Evolutionary conservation across 2,888 invertebrate species (phyloP).

Genomic region (Cheilosia vernalis): DNA sequence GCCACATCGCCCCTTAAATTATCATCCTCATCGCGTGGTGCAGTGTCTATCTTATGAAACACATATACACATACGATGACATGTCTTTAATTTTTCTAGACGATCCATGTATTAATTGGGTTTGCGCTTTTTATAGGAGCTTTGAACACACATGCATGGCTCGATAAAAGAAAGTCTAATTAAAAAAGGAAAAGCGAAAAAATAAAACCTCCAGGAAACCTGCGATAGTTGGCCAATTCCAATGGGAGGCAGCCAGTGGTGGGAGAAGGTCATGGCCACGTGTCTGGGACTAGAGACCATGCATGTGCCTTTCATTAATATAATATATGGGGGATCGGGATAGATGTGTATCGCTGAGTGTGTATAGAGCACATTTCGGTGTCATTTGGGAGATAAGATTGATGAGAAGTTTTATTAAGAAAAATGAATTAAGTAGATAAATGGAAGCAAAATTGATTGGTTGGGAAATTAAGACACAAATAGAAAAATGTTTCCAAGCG

Average conservation of each 20-base stretch:
- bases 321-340: conserved; percentile 5
- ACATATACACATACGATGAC: background rate
- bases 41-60: conserved; percentile 1
- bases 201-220: background rate
- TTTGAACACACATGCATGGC: conserved; percentile 8
- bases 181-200: background rate
- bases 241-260: background rate
- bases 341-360: background rate
- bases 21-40: conserved; percentile 9
- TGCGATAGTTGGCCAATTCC: conserved; percentile 12
- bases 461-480: conserved; percentile 37
- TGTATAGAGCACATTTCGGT: conserved; percentile 23
- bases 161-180: conserved; percentile 19
- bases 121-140: conserved; percentile 6
- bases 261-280: conserved; percentile 66
- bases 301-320: conserved; percentile 31
- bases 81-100: conserved; percentile 38
- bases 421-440: conserved; percentile 58
- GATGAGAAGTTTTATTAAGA: conserved; percentile 51
- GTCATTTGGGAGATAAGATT: conserved; percentile 49
- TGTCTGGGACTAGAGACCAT: conserved; percentile 38
- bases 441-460: conserved; percentile 44
- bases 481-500: background rate
- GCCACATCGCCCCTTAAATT: conserved; percentile 48
- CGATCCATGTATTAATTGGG: conserved; percentile 49